A percentile compares a stretch with the other conserved stretches of the same genome.
Evolutionary conservation across 2,113 vertebrate species (phyloP).

Genomic region (Pluvialis apricaria): DNA sequence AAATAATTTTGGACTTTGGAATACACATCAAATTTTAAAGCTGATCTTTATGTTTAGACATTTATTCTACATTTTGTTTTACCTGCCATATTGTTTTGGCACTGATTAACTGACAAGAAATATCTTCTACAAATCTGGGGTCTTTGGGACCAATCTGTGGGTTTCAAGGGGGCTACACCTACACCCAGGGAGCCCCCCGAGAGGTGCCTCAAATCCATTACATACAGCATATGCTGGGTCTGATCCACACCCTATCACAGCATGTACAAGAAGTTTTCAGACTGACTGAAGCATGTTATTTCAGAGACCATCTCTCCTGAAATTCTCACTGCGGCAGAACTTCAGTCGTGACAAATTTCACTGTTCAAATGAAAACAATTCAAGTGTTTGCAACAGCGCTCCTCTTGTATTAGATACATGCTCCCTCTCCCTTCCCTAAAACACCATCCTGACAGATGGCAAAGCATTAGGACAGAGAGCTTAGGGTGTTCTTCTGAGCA

Average conservation of each 20-base stretch:
- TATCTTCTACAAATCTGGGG: background rate
- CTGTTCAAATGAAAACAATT: background rate
- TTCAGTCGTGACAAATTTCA: background rate
- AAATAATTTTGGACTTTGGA: conserved; percentile 49
- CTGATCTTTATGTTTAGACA: background rate
- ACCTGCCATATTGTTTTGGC: background rate
- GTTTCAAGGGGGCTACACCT: background rate
- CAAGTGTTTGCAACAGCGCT: background rate
- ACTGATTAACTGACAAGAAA: background rate
- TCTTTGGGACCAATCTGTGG: background rate
- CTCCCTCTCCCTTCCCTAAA: background rate
- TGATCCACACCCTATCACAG: background rate
- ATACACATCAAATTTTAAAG: conserved; percentile 15
- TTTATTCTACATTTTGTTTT: background rate
- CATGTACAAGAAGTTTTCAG: background rate
- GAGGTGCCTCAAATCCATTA: background rate
- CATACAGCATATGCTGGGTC: background rate
- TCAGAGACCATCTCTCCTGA: background rate
- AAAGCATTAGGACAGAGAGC: background rate
- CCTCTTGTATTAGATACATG: background rate
- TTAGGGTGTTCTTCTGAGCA: background rate
- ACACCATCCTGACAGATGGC: background rate
- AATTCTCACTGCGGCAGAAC: background rate
- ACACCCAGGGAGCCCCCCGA: background rate
- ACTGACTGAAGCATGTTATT: background rate